These are phyloP conservation scores for Aphidius gifuensis DNA, from an alignment of 1,140 invertebrate genomes.

Conservation along the genomic window DNA sequence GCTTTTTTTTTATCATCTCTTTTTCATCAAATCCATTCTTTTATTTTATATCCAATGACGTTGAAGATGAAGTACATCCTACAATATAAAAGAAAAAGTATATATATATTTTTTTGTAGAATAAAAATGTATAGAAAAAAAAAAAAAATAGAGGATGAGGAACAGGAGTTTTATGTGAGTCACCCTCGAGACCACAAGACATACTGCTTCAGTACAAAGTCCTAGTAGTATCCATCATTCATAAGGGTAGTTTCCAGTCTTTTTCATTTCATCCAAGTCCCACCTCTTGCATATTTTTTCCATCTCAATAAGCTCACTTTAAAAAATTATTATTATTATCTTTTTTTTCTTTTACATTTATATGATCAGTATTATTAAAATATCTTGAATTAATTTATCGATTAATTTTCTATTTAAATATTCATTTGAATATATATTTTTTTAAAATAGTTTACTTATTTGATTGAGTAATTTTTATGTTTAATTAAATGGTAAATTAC, in stretches of 20 bases:
- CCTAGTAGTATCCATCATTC: slow-evolving; percentile 23
- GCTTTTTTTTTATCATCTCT: slow-evolving; percentile 18
- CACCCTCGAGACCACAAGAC: slow-evolving; percentile 11
- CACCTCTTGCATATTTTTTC: slow-evolving; percentile 3
- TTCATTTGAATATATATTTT: too few species aligned
- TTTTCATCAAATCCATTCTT: slow-evolving; percentile 17
- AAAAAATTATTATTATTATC: background rate
- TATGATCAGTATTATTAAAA: too few species aligned
- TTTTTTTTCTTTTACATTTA: background rate
- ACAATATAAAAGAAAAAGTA: slow-evolving; percentile 5
- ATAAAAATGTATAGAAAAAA: background rate
- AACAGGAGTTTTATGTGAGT: slow-evolving; percentile 12
- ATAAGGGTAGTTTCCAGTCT: slow-evolving; percentile 16
- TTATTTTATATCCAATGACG: background rate
- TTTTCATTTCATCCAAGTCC: slow-evolving; percentile 16
- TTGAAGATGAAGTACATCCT: slow-evolving; percentile 2
- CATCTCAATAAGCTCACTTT: background rate
- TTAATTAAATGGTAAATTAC: too few species aligned
- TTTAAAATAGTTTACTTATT: too few species aligned
- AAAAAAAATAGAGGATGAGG: background rate
- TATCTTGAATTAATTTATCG: too few species aligned
- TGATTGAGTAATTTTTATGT: too few species aligned
- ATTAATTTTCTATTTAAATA: too few species aligned
- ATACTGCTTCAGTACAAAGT: slow-evolving; percentile 20
- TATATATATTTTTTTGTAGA: background rate